Base-by-base conservation (phyloP, 92 coral and sea anemone species). In the Actinernus sp. region DNA sequence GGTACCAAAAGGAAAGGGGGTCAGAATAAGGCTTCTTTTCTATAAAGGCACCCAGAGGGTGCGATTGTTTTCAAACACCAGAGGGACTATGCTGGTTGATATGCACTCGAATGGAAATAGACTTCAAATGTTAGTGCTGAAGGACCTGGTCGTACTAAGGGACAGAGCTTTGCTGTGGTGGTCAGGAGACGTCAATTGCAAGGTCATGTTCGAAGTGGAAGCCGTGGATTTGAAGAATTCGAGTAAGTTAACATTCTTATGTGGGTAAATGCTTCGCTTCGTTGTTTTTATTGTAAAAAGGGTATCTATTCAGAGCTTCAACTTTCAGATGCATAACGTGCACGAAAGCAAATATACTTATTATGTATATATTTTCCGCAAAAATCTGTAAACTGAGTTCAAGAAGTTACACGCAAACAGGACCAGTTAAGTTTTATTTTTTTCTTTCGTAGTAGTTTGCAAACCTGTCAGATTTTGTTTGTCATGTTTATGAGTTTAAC, bases 181-280 rank as follows among this genome's bases (percentile, higher is more conserved):
- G 88, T 31, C 11, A 7, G 88, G 88, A 8, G 66, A 63, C 30
- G 72, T 59, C 1, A 68, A 58, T 51, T 69, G 87, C 7, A 63
- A 72, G 46, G 60, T 85, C 20, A 27, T 61, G 45, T 27, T 85
- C 58, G 70, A 56, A 20, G 83, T 64, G 33, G 73, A 85, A 27
- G 20, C 27, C 13, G 48, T 39, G 44, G 49, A 65, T 13, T 31
- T 59, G 4, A 39, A 65, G 41, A 19, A 43, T 1, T 30, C 16
- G 9, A 76, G 83, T 81, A 56, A 57, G 70, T 49, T 4, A 43
- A 43, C n/a, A 43, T 7, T 36, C 7, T 6, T 6, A 14, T 36
- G 14, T 43, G n/a, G 4, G 20, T 23, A 43, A 12, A 23, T 43
- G 49, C 9, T 36, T 36, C 41, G n/a, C n/a, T n/a, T n/a, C n/a